Conservation (phyloP, 2,797 vertebrate species). For the Clarias platycephalus region DNA sequence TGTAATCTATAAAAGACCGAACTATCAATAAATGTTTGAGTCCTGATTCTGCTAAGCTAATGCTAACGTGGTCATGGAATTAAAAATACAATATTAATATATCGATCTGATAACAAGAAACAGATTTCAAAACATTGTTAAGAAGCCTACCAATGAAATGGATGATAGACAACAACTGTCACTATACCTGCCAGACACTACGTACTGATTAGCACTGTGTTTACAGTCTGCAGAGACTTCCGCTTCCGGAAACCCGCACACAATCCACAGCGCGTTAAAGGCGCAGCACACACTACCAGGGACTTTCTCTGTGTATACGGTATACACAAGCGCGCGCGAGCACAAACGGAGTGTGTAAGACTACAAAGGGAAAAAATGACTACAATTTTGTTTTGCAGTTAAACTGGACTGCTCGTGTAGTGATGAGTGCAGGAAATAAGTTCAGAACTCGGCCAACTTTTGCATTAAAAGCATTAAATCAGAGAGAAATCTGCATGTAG, state of each 20-base stretch:
- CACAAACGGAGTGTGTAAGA: neutral
- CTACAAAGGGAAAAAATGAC: too few species aligned
- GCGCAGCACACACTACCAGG: neutral
- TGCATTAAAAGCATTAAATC: neutral
- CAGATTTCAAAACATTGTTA: neutral
- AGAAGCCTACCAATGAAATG: neutral
- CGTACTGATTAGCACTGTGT: constrained; percentile 3
- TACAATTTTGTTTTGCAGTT: neutral
- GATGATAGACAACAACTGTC: neutral
- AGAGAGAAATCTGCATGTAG: neutral
- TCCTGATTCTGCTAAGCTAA: neutral
- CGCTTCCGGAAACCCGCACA: constrained; percentile 22
- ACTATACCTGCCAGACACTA: neutral
- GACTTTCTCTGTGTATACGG: neutral
- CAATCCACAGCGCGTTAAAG: constrained; percentile 23
- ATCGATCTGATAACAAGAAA: neutral
- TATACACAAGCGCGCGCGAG: neutral
- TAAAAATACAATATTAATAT: neutral
- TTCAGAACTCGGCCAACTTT: neutral
- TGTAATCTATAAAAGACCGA: neutral
- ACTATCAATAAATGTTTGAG: neutral
- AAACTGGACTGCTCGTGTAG: neutral
- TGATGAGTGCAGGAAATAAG: neutral
- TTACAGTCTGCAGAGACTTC: constrained; percentile 46
- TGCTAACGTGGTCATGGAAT: neutral